phyloP scores from a whole-genome alignment of 2,888 invertebrate genomes.

The Amiota minor region DNA sequence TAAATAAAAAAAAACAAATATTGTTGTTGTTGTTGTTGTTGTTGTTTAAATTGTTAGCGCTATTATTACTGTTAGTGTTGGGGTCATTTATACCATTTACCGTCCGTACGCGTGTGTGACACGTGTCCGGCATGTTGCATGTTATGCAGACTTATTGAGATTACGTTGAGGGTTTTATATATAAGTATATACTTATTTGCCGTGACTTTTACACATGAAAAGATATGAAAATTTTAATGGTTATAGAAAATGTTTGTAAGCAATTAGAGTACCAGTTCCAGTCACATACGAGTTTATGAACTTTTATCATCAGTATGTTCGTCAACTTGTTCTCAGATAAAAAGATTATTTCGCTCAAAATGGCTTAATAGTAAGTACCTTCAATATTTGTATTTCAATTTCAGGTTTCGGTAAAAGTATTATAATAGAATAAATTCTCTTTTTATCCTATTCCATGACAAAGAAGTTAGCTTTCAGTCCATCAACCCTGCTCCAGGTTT shows the following conservation, averaged over 20 bases:
- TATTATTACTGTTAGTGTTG: constrained; percentile 2
- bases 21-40: not conserved
- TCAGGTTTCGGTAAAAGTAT: too few relatives aligned
- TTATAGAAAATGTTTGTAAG: constrained; percentile 15
- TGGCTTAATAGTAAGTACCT: too few relatives aligned
- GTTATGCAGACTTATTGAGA: not conserved
- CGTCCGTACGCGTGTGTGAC: constrained; percentile 36
- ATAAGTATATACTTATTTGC: not conserved
- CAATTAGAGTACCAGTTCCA: not conserved
- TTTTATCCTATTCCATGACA: too few relatives aligned
- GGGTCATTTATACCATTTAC: constrained; percentile 32
- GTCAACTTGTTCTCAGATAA: too few relatives aligned
- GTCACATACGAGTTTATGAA: too few relatives aligned
- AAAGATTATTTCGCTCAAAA: too few relatives aligned
- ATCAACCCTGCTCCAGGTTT: too few relatives aligned
- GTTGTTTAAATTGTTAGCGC: not conserved
- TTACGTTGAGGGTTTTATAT: not conserved
- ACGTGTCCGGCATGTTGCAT: constrained; percentile 53
- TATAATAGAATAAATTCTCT: too few relatives aligned
- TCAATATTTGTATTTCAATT: too few relatives aligned
- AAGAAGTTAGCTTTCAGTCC: too few relatives aligned
- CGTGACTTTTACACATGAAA: not conserved
- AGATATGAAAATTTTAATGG: constrained; percentile 12
- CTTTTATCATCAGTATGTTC: too few relatives aligned
- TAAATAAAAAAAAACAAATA: not conserved